Evolutionary conservation across 2,113 vertebrate genomes (phyloP).

Genomic region (Mastomys natalensis): DNA sequence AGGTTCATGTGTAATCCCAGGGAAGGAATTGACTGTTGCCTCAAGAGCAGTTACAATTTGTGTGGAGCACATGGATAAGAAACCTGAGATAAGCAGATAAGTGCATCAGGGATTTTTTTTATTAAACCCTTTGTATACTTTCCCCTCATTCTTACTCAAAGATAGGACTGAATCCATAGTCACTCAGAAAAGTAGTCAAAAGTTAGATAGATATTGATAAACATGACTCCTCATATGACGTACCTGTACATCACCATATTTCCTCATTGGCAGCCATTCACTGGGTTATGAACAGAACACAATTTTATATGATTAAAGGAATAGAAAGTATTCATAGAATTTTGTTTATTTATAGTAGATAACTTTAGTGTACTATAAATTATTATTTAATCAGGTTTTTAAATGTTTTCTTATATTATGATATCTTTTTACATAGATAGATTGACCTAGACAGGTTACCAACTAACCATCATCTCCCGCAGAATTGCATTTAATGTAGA

Average conservation of each 20-base stretch:
- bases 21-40: not conserved
- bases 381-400: constrained; percentile 1
- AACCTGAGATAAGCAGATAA: too few relatives aligned
- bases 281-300: not conserved
- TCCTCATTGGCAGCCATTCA: not conserved
- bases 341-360: not conserved
- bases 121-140: not conserved
- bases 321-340: not conserved
- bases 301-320: not conserved
- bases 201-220: not conserved
- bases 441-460: not conserved
- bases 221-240: not conserved
- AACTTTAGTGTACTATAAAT: not conserved
- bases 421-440: not conserved
- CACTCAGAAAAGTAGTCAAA: not conserved
- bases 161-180: not conserved
- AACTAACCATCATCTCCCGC: not conserved
- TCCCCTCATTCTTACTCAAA: not conserved
- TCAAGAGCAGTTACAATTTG: not conserved
- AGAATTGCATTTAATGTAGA: not conserved
- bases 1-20: not conserved
- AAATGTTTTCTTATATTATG: not conserved
- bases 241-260: not conserved
- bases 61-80: not conserved
- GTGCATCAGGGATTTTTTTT: accelerated